Evolutionary conservation across 2,797 vertebrate genomes (phyloP).

Genomic region (Chelmon rostratus): DNA sequence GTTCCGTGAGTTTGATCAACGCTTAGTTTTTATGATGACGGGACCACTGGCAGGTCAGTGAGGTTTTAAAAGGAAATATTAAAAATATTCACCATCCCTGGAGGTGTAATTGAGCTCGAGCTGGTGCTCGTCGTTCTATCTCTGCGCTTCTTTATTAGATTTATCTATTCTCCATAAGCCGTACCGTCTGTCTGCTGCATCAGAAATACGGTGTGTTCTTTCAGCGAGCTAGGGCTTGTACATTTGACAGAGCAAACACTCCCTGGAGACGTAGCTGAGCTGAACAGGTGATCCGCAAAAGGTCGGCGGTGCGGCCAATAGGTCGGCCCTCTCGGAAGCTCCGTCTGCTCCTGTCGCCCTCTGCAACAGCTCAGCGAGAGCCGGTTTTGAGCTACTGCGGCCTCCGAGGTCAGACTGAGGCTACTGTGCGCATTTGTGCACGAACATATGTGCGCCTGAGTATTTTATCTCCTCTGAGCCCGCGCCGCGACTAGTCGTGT

Average conservation of each 20-base stretch:
- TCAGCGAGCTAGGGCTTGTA: constrained; percentile 33
- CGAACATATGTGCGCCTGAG: constrained; percentile 2
- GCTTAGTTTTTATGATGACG: constrained; percentile 14
- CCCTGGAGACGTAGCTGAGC: constrained; percentile 44
- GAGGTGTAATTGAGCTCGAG: constrained; percentile 6
- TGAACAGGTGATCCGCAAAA: constrained; percentile 54
- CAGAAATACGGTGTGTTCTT: constrained; percentile 25
- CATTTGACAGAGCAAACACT: constrained; percentile 38
- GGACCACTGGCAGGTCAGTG: not conserved
- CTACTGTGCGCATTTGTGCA: constrained; percentile 17
- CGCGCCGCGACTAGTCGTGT: not conserved
- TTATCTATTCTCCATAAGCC: constrained; percentile 30
- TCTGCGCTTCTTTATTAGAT: constrained; percentile 21
- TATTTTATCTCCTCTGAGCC: constrained; percentile 19
- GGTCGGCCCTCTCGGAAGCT: constrained; percentile 46
- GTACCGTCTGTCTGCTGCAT: not conserved
- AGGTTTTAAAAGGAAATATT: not conserved
- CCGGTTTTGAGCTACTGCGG: constrained; percentile 18
- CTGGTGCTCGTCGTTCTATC: not conserved
- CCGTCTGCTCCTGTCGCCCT: constrained; percentile 29
- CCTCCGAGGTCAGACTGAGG: constrained; percentile 36
- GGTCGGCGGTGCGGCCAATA: constrained; percentile 52
- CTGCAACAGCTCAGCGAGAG: constrained; percentile 46
- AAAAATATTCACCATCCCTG: constrained; percentile 21
- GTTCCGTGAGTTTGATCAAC: not conserved